Base-by-base conservation (phyloP, 2,113 vertebrate species). In the Dasyurus viverrinus region DNA sequence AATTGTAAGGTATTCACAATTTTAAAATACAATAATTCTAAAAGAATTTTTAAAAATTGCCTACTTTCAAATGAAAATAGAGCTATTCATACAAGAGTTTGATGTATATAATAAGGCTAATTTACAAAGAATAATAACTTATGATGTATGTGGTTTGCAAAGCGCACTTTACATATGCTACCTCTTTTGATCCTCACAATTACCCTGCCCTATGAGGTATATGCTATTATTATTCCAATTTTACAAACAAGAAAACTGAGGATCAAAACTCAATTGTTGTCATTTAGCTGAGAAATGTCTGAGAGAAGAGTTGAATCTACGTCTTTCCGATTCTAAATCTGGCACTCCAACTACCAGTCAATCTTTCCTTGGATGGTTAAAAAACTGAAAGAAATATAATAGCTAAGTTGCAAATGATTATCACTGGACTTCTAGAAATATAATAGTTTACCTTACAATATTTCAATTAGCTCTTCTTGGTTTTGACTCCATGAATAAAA, bases 1-100 rank as follows among this genome's bases (percentile, higher is more conserved):
- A 89, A 48, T 53, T 96, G 23, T 96, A 92, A 60, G 26, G 60
- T 93, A 54, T 84, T 52, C 89, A 2, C 95, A 93, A 95, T 89
- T 96, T 95, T 94, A 22, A 8, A 53, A 47, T 93, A 96, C 94
- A 95, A 23, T 95, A 96, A 48, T 96, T 96, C 96, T 97, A 93
- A 97, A 90, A 97, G 54, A 5, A 54, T 92, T 93, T 96, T 93
- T 54, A 94, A 94, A 36, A 93, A 19, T 19, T 42, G 22, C 68
- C 23, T 14, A 89, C 89, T 54, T 76, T 92, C 96, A 89, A 96
- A 92, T 96, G 93, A 96, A 95, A 96, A 92, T 95, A 92, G 55
- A 89, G 93, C 94, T 90, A 93, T 53, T 97, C 30, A 55, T 90
- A n/a, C 30, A 50, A 91, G 42, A 76, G 46, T 16, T 60, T 55